These are phyloP conservation scores for Hemicordylus capensis DNA, from an alignment of 2,113 vertebrate genomes.

Conservation along the genomic window DNA sequence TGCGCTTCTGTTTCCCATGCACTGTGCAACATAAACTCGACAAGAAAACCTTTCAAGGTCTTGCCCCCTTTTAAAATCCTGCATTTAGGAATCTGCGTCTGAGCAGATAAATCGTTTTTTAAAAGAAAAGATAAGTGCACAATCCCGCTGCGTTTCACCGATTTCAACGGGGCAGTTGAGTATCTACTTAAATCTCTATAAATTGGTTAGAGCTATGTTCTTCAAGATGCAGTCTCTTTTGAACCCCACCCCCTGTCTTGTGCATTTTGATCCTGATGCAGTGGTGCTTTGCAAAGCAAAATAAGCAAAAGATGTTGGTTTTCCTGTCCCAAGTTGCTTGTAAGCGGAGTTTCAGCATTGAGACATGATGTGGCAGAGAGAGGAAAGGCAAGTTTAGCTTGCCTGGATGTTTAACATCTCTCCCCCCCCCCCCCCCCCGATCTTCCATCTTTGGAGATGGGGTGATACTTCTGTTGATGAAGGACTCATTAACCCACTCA, in stretches of 20 bases:
- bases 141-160: too few relatives aligned
- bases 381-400: neutral
- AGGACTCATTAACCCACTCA: too few relatives aligned
- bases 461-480: neutral
- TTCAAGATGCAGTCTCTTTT: neutral
- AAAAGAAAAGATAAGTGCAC: too few relatives aligned
- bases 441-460: neutral
- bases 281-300: neutral
- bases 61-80: neutral
- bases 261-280: neutral
- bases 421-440: too few relatives aligned
- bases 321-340: too few relatives aligned
- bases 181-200: neutral
- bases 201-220: neutral
- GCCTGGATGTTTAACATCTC: neutral
- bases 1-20: slow-evolving; percentile 31
- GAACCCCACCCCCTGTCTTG: neutral
- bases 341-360: neutral
- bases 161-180: neutral
- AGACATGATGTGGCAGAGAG: neutral
- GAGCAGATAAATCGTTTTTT: too few relatives aligned
- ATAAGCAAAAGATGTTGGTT: neutral
- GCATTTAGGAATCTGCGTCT: too few relatives aligned
- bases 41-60: neutral
- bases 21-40: neutral